A percentile compares a stretch with the other conserved stretches of the same genome.
Evolutionary conservation across 2,113 vertebrate genomes (phyloP).

Genomic region (Mustela nigripes): DNA sequence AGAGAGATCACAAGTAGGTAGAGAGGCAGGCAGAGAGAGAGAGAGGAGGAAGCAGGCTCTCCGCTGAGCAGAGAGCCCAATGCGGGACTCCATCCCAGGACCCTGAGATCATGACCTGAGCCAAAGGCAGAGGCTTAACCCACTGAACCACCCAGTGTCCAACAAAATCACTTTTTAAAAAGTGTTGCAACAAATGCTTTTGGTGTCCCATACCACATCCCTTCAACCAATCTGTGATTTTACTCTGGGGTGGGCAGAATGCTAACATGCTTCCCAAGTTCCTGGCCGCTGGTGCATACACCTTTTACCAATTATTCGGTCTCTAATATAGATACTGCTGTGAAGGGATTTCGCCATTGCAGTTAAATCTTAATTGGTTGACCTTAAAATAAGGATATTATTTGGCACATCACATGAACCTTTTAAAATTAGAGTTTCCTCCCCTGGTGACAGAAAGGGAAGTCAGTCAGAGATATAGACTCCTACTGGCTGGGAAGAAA

Average conservation of each 20-base stretch:
- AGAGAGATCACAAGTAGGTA: too few species aligned
- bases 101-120: too few species aligned
- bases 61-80: too few species aligned
- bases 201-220: background rate
- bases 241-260: background rate
- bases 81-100: too few species aligned
- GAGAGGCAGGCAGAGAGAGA: too few species aligned
- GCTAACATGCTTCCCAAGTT: background rate
- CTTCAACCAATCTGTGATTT: background rate
- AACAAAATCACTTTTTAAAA: conserved; percentile 27
- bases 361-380: background rate
- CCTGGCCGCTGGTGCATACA: fast-evolving
- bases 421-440: conserved; percentile 1
- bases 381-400: conserved; percentile 26
- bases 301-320: background rate
- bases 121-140: too few species aligned
- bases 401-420: background rate
- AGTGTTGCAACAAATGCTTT: background rate
- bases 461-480: background rate
- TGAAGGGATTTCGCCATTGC: background rate
- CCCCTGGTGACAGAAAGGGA: background rate
- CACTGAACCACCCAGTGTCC: too few species aligned
- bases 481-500: background rate
- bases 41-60: too few species aligned
- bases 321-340: background rate